A percentile compares a stretch with the other conserved stretches of the same genome.
Conservation (phyloP, 2,113 vertebrate species). For the Callospermophilus lateralis region DNA sequence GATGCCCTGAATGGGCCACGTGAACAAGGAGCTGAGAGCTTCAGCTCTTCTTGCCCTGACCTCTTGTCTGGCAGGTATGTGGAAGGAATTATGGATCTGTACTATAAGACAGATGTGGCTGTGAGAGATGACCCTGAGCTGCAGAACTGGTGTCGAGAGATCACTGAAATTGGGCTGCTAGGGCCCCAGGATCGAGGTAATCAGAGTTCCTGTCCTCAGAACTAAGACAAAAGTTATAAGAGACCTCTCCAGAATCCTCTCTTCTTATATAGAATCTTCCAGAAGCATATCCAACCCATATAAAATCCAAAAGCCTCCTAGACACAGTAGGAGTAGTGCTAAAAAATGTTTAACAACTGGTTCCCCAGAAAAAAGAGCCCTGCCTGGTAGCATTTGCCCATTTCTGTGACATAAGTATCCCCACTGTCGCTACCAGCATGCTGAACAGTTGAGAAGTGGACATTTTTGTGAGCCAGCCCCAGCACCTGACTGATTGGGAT, state of each 20-base stretch:
- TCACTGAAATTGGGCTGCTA: slow-evolving; percentile 71
- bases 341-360: neutral
- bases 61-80: slow-evolving; percentile 83
- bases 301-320: neutral
- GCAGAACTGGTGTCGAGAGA: slow-evolving; percentile 88
- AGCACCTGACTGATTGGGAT: neutral
- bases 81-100: slow-evolving; percentile 58
- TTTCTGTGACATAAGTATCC: neutral
- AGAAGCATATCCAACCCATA: neutral
- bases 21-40: neutral
- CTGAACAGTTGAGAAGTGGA: neutral
- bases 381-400: neutral
- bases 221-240: neutral
- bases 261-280: neutral
- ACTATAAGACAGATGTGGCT: slow-evolving; percentile 34
- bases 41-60: neutral
- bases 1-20: neutral
- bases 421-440: neutral
- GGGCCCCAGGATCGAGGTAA: slow-evolving; percentile 70
- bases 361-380: neutral
- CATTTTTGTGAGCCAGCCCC: neutral
- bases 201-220: neutral
- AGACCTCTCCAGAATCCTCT: neutral
- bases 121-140: slow-evolving; percentile 84
- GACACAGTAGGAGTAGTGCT: neutral